A percentile compares a stretch with the other conserved stretches of the same genome.
These are phyloP conservation scores for Megastigmus dorsalis DNA, from an alignment of 2,888 invertebrate species.

Conservation along the genomic window DNA sequence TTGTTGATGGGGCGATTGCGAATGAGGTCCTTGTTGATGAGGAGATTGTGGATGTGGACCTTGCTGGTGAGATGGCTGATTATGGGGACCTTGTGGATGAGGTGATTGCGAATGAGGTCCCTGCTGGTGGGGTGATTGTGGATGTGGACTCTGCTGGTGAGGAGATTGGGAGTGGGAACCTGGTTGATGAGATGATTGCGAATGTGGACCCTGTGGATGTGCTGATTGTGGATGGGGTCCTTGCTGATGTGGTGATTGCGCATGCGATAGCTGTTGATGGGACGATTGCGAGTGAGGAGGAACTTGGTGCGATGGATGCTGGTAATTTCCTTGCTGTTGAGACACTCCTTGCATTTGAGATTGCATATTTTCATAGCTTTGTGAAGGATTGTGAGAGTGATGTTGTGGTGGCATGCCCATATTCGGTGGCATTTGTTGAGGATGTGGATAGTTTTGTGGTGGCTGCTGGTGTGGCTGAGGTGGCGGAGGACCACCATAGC, in stretches of 20 bases:
- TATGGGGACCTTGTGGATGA: constrained; percentile 59
- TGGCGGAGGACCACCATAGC: constrained; percentile 73
- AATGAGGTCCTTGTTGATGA: constrained; percentile 62
- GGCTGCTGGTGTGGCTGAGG: constrained; percentile 78
- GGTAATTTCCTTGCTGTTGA: constrained; percentile 48
- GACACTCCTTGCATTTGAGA: constrained; percentile 54
- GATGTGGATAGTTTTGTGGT: constrained; percentile 72
- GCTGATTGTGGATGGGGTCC: constrained; percentile 65
- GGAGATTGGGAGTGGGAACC: constrained; percentile 68
- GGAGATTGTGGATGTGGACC: constrained; percentile 63
- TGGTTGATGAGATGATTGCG: constrained; percentile 65
- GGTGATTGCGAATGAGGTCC: constrained; percentile 58
- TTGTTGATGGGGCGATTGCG: constrained; percentile 66
- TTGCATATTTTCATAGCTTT: constrained; percentile 56
- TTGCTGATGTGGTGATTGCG: constrained; percentile 60
- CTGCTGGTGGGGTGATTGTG: constrained; percentile 35
- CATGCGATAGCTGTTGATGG: constrained; percentile 61
- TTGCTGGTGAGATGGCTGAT: constrained; percentile 60
- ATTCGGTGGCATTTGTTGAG: constrained; percentile 82
- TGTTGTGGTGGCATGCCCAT: constrained; percentile 58
- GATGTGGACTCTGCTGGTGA: constrained; percentile 41
- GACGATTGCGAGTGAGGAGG: constrained; percentile 59
- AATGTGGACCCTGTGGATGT: constrained; percentile 64
- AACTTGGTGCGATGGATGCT: constrained; percentile 64
- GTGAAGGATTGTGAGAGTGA: constrained; percentile 72